Evolutionary conservation across 2,888 invertebrate genomes (phyloP), one percentile per base, ranked within the genome.

Genomic region (Rhingia campestris): DNA sequence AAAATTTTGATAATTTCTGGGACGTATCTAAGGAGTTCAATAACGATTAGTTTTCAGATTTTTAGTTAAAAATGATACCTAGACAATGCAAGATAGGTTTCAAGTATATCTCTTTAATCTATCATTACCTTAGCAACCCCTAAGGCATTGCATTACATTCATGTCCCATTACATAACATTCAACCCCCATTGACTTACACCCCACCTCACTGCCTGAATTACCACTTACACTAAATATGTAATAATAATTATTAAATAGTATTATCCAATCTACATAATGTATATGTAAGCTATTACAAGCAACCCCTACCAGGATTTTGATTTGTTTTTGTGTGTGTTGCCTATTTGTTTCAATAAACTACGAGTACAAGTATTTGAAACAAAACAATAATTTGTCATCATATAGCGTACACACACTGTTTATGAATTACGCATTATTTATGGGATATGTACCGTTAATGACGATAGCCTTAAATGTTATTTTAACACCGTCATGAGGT

Each of bases 171-270:
- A n/a, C n/a, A 22, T 22, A 22, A 22, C 1, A 22, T 22, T 1
- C 1, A 22, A 22, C 22, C 22, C 22, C 2, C 22, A 22, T 22
- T 22, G 22, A 22, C 1, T 2, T 22, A 22, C 22, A 22, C 22
- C 22, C 22, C 37, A 30, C 49, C 49, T 49, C 10, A 0, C 12
- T 7, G 37, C 47, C 43, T 53, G 66, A 54, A 35, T 43, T 12
- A 33, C 69, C 47, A 69, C 69, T 47, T 56, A 47, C 56, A 56
- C 37, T 56, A 47, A 58, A 49, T 69, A 69, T 39, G 56, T 47
- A 69, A 69, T 69, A 58, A 47, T 39, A 22, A 35, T 35, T n/a
- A 56, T 56, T 56, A 67, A 37, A 45, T 54, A 67, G 35, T 67
- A 45, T 67, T 67, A 56, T 45, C 45, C 47, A 69, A 69, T 69